These are phyloP conservation scores for Triops cancriformis DNA, from an alignment of 1,140 invertebrate species.

Conservation along the genomic window DNA sequence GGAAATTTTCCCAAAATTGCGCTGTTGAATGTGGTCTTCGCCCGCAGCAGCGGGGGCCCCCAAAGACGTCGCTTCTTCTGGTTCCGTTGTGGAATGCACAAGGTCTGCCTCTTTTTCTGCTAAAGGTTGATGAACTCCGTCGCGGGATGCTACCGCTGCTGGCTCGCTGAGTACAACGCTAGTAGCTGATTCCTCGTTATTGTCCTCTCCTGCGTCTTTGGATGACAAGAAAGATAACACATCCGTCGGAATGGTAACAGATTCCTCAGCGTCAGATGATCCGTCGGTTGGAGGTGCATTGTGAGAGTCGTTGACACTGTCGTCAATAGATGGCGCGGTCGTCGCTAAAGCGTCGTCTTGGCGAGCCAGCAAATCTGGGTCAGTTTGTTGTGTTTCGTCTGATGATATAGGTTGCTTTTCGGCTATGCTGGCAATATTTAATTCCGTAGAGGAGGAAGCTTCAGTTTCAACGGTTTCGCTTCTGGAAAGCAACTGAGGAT, in stretches of 20 bases:
- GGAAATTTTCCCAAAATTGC: background rate
- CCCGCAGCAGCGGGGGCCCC: no score
- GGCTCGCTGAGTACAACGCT: background rate
- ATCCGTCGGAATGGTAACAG: no score
- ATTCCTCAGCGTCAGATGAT: no score
- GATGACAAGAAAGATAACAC: no score
- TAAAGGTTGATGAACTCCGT: background rate
- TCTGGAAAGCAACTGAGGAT: background rate
- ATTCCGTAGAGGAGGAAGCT: background rate
- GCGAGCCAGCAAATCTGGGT: background rate
- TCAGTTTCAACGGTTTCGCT: background rate
- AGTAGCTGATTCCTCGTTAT: background rate
- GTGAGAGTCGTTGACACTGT: background rate
- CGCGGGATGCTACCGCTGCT: background rate
- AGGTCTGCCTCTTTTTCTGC: background rate
- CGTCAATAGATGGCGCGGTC: background rate
- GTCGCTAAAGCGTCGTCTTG: background rate
- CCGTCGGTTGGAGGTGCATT: background rate
- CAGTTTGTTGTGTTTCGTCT: background rate
- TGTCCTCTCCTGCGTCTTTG: background rate
- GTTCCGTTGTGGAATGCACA: background rate
- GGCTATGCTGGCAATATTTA: background rate
- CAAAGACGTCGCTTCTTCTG: background rate
- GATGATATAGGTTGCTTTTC: background rate
- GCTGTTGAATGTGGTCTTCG: background rate